Percentiles rank a stretch among this genome's conserved stretches.
Conservation (phyloP, 2,797 vertebrate species). For the Spinus pinus region DNA sequence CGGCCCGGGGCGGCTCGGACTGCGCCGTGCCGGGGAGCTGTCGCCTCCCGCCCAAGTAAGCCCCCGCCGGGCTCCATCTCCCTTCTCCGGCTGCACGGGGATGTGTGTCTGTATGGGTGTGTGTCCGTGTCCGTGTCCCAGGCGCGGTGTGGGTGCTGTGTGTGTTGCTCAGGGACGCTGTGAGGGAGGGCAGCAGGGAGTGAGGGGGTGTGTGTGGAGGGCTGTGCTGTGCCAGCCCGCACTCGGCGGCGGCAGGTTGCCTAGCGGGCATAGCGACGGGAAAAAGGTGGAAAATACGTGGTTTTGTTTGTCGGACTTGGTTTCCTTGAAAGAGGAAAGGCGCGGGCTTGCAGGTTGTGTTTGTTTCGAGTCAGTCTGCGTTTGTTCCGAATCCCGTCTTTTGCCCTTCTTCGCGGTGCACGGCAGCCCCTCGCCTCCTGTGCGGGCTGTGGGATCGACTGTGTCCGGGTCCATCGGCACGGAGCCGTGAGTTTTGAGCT, state of each 20-base stretch:
- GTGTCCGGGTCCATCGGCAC: accelerated
- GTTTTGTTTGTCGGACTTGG: accelerated
- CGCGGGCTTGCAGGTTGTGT: accelerated
- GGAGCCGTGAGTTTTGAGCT: neutral
- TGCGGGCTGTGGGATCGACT: neutral
- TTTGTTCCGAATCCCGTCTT: neutral
- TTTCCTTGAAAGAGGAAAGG: neutral
- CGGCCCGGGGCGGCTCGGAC: neutral
- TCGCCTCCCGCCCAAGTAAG: neutral
- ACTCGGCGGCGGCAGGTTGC: neutral
- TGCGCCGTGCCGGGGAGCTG: neutral
- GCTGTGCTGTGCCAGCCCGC: neutral
- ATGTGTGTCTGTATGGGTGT: neutral
- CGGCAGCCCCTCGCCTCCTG: neutral
- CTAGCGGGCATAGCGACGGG: neutral
- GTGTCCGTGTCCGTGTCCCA: neutral
- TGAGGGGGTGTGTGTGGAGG: neutral
- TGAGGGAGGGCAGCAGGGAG: neutral
- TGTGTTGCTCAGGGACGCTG: neutral
- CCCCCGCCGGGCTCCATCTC: neutral
- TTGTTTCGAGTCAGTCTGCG: neutral
- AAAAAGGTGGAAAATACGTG: too few relatives aligned
- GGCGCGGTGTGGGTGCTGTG: neutral
- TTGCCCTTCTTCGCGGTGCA: neutral
- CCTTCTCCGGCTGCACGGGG: neutral